Base-by-base conservation (phyloP, 2,888 invertebrate genomes). In the Heteromyza rotundicornis region DNA sequence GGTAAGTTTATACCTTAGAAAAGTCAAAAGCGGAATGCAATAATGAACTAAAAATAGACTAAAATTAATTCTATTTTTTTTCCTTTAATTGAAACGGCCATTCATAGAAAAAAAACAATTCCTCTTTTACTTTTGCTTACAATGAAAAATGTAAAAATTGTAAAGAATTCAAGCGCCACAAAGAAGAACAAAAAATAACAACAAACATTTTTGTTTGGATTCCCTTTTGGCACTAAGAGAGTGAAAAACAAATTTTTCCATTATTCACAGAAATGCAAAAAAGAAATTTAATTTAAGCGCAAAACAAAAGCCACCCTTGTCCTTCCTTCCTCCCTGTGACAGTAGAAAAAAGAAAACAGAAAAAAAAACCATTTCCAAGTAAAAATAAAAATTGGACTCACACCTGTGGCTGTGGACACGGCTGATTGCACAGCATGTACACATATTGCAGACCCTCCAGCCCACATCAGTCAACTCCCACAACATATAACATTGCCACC, bases 341-440 rank as follows among this genome's bases (percentile, higher is more conserved):
- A 20, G 19, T 7, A 17, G 3, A 19, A 17, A 47, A 47, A 47
- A 47, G 20, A 47, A 19, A 47, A 47, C 2, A 2, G 19, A 47
- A 47, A 47, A 5, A 47, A 20, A 40, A 40, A 27, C 27, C 8
- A 40, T 14, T 47, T 56, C 19, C 12, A 36, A 54, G 53, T 35
- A n/a, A n/a, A n/a, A n/a, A n/a, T n/a, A n/a, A 52, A 59, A 59
- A 44, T 49, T 24, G 40, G 17, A 27, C 56, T 56, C 59, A 59
- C 63, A 63, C 63, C 59, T 63, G 63, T 59, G 59, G 63, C 56
- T 63, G 10, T 35, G 35, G 20, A 32, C 23, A 47, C 47, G 59
- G 63, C 24, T 59, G 59, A 56, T 57, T 57, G 50, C 53, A 60
- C 57, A 62, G 50, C 51, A 60, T 50, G 53, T 27, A 7, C 14